Evolutionary conservation across 2,888 invertebrate species (phyloP).

Genomic region (Mechanitis mazaeus): DNA sequence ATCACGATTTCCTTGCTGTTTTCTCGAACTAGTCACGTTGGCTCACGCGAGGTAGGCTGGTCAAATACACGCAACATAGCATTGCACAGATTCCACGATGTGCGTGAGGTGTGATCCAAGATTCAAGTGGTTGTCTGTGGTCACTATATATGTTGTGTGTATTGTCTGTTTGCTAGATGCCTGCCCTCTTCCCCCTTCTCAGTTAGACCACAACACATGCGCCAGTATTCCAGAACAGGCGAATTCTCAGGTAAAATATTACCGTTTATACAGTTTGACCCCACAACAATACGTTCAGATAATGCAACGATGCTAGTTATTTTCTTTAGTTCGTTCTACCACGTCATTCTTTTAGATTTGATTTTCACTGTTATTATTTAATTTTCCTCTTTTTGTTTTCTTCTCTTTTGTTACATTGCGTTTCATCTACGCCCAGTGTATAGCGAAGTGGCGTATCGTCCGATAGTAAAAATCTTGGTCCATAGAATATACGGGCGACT

Average conservation of each 20-base stretch:
- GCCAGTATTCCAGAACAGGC: conserved; percentile 83
- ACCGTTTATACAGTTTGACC: conserved; percentile 68
- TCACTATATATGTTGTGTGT: conserved; percentile 82
- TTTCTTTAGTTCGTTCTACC: conserved; percentile 63
- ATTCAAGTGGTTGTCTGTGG: conserved; percentile 75
- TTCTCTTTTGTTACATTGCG: conserved; percentile 50
- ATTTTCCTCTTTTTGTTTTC: conserved; percentile 38
- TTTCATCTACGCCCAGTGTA: conserved; percentile 67
- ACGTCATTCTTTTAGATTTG: conserved; percentile 70
- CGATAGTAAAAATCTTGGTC: conserved; percentile 40
- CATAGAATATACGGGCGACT: conserved; percentile 32
- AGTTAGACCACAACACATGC: conserved; percentile 92
- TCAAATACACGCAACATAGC: conserved; percentile 73
- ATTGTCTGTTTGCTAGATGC: conserved; percentile 97
- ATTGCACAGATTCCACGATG: conserved; percentile 53
- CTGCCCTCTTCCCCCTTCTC: conserved; percentile 92
- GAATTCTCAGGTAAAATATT: conserved; percentile 80
- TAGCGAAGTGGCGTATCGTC: conserved; percentile 45
- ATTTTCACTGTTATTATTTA: conserved; percentile 62
- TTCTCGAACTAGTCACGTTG: conserved; percentile 29
- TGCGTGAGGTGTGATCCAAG: conserved; percentile 76
- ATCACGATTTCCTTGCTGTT: conserved; percentile 37
- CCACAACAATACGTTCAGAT: conserved; percentile 73
- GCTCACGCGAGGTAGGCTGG: conserved; percentile 60
- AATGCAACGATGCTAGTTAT: conserved; percentile 72